Conservation (phyloP, 2,113 vertebrate species). For the Parus major region DNA sequence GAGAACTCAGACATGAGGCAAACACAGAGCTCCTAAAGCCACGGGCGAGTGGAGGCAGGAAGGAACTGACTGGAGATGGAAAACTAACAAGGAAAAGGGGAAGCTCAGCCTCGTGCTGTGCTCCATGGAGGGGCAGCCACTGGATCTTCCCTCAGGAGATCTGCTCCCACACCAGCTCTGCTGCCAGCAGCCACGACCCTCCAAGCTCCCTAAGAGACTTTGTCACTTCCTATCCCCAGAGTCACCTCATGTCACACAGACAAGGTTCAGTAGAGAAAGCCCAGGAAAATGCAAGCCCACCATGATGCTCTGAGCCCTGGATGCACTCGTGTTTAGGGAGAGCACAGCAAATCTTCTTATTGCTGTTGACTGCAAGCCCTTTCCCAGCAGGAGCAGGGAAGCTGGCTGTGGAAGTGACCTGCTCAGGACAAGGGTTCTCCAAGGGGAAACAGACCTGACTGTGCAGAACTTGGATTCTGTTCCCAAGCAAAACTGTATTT, state of each 20-base stretch:
- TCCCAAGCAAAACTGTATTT: not conserved
- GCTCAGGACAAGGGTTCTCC: not conserved
- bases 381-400: not conserved
- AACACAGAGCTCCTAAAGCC: not conserved
- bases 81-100: not conserved
- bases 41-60: not conserved
- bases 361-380: not conserved
- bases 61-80: not conserved
- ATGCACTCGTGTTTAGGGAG: fast-evolving
- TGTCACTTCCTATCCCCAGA: too few relatives aligned
- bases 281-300: not conserved
- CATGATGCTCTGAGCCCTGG: fast-evolving
- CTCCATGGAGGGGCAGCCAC: fast-evolving
- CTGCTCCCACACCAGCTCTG: not conserved
- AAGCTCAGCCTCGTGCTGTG: not conserved
- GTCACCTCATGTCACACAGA: fast-evolving
- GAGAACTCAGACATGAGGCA: not conserved
- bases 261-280: not conserved
- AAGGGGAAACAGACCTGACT: not conserved
- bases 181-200: not conserved
- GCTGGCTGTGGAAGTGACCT: not conserved
- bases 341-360: not conserved
- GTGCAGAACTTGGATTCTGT: not conserved
- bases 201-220: not conserved
- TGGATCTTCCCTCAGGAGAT: not conserved